Evolutionary conservation across 1,140 invertebrate genomes (phyloP).

Genomic region (Musca vetustissima): DNA sequence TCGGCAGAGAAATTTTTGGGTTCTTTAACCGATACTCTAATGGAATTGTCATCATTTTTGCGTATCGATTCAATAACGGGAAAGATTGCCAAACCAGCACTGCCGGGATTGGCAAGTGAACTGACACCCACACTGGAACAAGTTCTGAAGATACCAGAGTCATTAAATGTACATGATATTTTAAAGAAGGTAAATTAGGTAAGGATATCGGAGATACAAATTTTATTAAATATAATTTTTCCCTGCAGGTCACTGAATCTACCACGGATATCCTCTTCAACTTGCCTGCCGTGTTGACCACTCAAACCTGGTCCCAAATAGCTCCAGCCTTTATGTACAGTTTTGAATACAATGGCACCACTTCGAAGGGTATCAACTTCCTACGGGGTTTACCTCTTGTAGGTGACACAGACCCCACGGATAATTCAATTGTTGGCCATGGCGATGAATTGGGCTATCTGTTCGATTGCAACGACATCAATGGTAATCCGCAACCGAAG

Average conservation of each 20-base stretch:
- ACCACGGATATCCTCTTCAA: slow-evolving; percentile 71
- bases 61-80: slow-evolving; percentile 47
- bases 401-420: slow-evolving; percentile 44
- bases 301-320: slow-evolving; percentile 64
- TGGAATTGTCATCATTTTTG: slow-evolving; percentile 36
- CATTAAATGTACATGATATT: slow-evolving; percentile 43
- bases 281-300: slow-evolving; percentile 70
- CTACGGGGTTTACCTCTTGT: slow-evolving; percentile 65
- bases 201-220: too few species aligned
- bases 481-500: slow-evolving; percentile 58
- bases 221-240: not conserved
- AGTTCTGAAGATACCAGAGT: slow-evolving; percentile 45
- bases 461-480: slow-evolving; percentile 64
- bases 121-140: slow-evolving; percentile 46
- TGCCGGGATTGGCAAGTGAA: slow-evolving; percentile 38
- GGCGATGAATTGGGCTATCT: slow-evolving; percentile 71
- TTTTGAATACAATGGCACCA: slow-evolving; percentile 69
- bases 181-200: slow-evolving; percentile 39
- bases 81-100: slow-evolving; percentile 40
- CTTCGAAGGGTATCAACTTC: slow-evolving; percentile 63
- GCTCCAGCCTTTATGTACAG: slow-evolving; percentile 69
- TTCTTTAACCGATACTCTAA: slow-evolving; percentile 37
- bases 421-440: slow-evolving; percentile 59
- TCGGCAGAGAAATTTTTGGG: slow-evolving; percentile 47
- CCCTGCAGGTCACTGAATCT: slow-evolving; percentile 55